phyloP scores from a whole-genome alignment of 2,797 vertebrate genomes.

The Hozukius guyotensis region DNA sequence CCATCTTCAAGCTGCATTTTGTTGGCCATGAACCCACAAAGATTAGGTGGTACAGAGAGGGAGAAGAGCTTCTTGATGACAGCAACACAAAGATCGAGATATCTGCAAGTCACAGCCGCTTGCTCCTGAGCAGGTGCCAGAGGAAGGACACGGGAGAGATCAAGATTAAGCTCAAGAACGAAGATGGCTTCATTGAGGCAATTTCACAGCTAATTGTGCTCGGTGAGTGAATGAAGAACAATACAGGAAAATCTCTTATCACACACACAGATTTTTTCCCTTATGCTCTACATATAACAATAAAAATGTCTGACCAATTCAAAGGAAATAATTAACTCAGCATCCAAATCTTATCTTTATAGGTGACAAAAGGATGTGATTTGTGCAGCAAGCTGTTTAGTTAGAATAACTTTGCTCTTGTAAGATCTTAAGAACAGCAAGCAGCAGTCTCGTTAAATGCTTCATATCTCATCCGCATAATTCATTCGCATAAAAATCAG shows the following conservation, averaged over 20 bases:
- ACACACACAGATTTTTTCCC: not conserved
- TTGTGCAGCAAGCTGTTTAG: not conserved
- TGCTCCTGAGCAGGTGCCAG: constrained; percentile 84
- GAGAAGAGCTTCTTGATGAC: constrained; percentile 79
- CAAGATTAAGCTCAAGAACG: constrained; percentile 87
- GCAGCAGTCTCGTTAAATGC: not conserved
- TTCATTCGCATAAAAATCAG: not conserved
- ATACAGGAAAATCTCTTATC: not conserved
- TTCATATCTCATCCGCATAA: not conserved
- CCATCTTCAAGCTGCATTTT: constrained; percentile 87
- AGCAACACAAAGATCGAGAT: constrained; percentile 78
- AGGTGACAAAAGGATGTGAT: not conserved
- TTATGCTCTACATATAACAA: not conserved
- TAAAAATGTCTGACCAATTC: not conserved
- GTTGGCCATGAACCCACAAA: constrained; percentile 83
- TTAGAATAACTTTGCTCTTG: not conserved
- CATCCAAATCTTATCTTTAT: not conserved
- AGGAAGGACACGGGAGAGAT: constrained; percentile 87
- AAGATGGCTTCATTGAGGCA: constrained; percentile 83
- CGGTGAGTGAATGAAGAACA: constrained; percentile 78
- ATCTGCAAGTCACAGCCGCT: constrained; percentile 75
- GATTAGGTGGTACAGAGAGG: constrained; percentile 87
- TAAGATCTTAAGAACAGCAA: constrained; percentile 3
- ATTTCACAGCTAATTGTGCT: constrained; percentile 83
- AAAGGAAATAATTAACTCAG: not conserved